Evolutionary conservation across 2,888 invertebrate genomes (phyloP), one percentile per base, ranked within the genome.

Genomic region (Thumatha senex): DNA sequence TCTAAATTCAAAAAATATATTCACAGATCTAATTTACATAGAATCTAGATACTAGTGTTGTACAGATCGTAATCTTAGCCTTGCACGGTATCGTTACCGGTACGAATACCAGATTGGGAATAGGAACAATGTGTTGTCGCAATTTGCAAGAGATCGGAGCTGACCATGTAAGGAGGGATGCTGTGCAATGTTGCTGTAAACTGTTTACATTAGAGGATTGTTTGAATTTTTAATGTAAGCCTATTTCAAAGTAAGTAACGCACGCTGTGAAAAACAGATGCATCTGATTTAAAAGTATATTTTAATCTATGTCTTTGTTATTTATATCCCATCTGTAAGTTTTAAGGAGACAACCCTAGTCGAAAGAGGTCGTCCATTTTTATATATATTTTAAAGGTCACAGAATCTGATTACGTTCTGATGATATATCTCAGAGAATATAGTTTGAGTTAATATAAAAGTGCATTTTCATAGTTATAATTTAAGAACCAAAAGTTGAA

Each of bases 101-200:
- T 56, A 56, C 48, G 14, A 33, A 48, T 72, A 74, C 72, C 63
- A 71, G 74, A 67, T 71, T 75, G 72, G 76, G 73, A 74, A 72
- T 68, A 72, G 74, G 78, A 82, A 89, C 89, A 89, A 89, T 89
- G 83, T 76, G 74, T 76, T 89, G 90, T 89, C 58, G 82, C 88
- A 89, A 89, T 89, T 89, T 89, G 90, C 89, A 88, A 86, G 72
- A 64, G 76, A 78, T 81, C 86, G 84, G 74, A 82, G 70, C 56
- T 66, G 64, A 54, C 89, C 89, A 69, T 89, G 58, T 86, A 84
- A 48, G 86, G 84, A 48, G 54, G 51, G 51, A 58, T 56, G 52
- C 51, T 59, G 56, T 65, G 60, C 61, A 70, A 59, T 58, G 63
- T 59, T 61, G 59, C 47, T 56, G 57, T 56, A 54, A 67, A 61